Evolutionary conservation across 2,113 vertebrate species (phyloP).

Genomic region (Protomyctophum bolini): DNA sequence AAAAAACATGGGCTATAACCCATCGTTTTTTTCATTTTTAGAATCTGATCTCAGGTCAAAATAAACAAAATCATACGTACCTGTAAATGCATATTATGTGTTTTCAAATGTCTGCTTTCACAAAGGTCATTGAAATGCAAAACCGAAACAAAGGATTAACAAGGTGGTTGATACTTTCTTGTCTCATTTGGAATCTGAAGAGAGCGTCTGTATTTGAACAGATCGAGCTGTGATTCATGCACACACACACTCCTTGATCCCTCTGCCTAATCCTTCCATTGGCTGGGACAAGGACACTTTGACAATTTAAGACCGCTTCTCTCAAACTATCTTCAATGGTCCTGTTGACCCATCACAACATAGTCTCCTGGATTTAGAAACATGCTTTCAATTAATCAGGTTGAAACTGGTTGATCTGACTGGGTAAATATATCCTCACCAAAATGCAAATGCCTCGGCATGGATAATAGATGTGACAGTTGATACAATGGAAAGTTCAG

Average conservation of each 20-base stretch:
- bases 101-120: too few species aligned
- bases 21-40: too few species aligned
- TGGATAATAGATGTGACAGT: conserved; percentile 17
- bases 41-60: too few species aligned
- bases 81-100: too few species aligned
- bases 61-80: too few species aligned
- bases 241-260: conserved; percentile 81
- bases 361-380: conserved; percentile 59
- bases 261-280: conserved; percentile 77
- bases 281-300: conserved; percentile 81
- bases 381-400: conserved; percentile 71
- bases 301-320: conserved; percentile 82
- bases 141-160: conserved; percentile 8
- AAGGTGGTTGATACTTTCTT: not conserved
- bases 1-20: too few species aligned
- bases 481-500: conserved; percentile 48
- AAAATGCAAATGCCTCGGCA: conserved; percentile 31
- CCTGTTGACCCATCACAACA: conserved; percentile 73
- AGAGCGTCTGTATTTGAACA: conserved; percentile 77
- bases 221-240: conserved; percentile 83
- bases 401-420: conserved; percentile 50
- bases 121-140: too few species aligned
- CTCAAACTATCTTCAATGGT: conserved; percentile 70
- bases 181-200: conserved; percentile 77
- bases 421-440: conserved; percentile 50